Evolutionary conservation across 2,797 vertebrate species (phyloP), one percentile per base, ranked within the genome.

Genomic region (Lepilemur ruficaudatus): DNA sequence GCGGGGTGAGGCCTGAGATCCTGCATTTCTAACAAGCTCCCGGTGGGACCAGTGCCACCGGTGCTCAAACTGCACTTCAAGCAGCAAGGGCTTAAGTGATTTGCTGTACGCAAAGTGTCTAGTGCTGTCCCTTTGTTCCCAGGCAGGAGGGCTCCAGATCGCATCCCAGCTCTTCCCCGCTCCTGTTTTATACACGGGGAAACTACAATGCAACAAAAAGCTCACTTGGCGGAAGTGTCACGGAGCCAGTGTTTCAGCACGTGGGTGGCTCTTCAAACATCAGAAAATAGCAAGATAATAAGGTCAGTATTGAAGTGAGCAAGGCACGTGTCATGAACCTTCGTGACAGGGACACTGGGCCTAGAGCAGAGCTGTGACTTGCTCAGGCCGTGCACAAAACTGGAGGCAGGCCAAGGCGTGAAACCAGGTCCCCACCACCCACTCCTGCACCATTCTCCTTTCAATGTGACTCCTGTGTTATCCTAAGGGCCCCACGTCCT

Each of bases 321-420:
- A 28, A 38, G 83, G 23, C 11, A 0, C 4, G 1, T 1, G 12
- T 28, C 2, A 23, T 2, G 13, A 61, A 30, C 15, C 17, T 88
- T 46, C 41, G 18, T 2, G 12, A 17, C 28, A 8, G n/a, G 32
- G 46, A 23, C 55, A 15, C 32, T 0, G 30, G 80, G 85, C 73
- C 61, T 10, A 11, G 5, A 41, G 28, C n/a, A 43, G 78, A 79
- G 46, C 7, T 20, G 86, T 23, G 55, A 59, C n/a, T 12, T 35
- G 23, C 70, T 41, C 13, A 55, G 63, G n/a, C 38, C 52, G 76
- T 70, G 22, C 28, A 14, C 20, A 82, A 84, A 41, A 65, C 4
- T 0, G 5, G n/a, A 14, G 15, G 23, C 2, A 8, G 48, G 30
- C 0, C 15, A 38, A 48, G 23, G 52, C 61, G 35, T 0, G 7